phyloP scores from a whole-genome alignment of 2,888 invertebrate genomes.

The Euplexia lucipara region DNA sequence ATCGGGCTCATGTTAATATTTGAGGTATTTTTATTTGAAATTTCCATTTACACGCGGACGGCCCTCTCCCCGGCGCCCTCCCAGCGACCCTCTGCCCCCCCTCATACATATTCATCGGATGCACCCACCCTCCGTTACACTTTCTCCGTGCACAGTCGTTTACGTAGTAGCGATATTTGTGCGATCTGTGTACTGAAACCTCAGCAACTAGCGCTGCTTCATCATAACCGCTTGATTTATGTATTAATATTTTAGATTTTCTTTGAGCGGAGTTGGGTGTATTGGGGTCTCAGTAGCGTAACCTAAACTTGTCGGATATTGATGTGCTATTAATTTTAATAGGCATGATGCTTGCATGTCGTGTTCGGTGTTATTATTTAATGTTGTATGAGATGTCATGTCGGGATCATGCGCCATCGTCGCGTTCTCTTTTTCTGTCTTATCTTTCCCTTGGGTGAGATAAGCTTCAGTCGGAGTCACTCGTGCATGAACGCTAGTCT shows the following conservation, averaged over 20 bases:
- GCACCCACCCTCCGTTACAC: conserved; percentile 89
- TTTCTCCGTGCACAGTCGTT: conserved; percentile 80
- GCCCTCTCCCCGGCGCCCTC: conserved; percentile 65
- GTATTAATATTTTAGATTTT: conserved; percentile 67
- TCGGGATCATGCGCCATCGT: conserved; percentile 18
- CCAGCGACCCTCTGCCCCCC: conserved; percentile 65
- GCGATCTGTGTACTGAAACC: conserved; percentile 79
- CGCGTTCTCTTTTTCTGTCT: conserved; percentile 22
- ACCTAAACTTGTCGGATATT: conserved; percentile 45
- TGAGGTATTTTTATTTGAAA: conserved; percentile 91
- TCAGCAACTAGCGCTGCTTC: conserved; percentile 75
- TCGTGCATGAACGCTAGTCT: conserved; percentile 49
- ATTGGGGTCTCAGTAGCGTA: conserved; percentile 18
- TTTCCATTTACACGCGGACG: conserved; percentile 89
- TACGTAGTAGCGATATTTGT: conserved; percentile 74
- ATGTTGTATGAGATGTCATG: conserved; percentile 26
- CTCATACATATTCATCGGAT: conserved; percentile 93
- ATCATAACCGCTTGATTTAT: conserved; percentile 73
- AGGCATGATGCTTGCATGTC: neutral
- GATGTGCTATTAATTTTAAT: conserved; percentile 33
- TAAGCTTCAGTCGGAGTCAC: conserved; percentile 32
- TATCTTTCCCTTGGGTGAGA: conserved; percentile 46
- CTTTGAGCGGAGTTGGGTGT: conserved; percentile 10
- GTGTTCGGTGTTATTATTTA: conserved; percentile 14
- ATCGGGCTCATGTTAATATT: conserved; percentile 90